These are phyloP conservation scores for Eretmocerus hayati DNA, from an alignment of 2,888 invertebrate species.

Conservation along the genomic window DNA sequence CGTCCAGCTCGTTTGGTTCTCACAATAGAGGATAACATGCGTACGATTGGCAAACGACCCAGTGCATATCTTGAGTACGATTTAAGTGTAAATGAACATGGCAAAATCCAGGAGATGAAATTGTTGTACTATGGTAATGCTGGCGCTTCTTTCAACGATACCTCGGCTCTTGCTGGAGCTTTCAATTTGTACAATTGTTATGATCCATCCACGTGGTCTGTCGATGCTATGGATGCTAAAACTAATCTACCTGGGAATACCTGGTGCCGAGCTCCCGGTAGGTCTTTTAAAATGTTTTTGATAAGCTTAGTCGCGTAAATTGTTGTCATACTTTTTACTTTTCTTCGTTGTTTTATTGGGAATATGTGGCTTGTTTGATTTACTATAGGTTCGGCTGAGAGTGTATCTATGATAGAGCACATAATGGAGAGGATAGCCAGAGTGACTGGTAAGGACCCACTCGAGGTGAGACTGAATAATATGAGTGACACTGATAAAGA, in stretches of 20 bases:
- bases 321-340: too few relatives aligned
- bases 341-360: too few relatives aligned
- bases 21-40: slow-evolving; percentile 67
- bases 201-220: slow-evolving; percentile 54
- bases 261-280: slow-evolving; percentile 66
- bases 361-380: too few relatives aligned
- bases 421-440: slow-evolving; percentile 63
- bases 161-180: slow-evolving; percentile 38
- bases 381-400: slow-evolving; percentile 58
- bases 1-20: slow-evolving; percentile 66
- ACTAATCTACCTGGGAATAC: slow-evolving; percentile 67
- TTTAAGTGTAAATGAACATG: slow-evolving; percentile 57
- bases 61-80: slow-evolving; percentile 60
- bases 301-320: too few relatives aligned
- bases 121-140: slow-evolving; percentile 32
- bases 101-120: slow-evolving; percentile 62
- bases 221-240: slow-evolving; percentile 45
- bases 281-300: slow-evolving; percentile 12
- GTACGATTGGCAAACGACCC: slow-evolving; percentile 60
- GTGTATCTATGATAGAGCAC: slow-evolving; percentile 55
- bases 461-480: slow-evolving; percentile 54
- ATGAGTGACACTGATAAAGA: slow-evolving; percentile 48
- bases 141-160: slow-evolving; percentile 48
- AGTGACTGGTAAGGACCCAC: slow-evolving; percentile 52
- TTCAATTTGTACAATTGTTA: slow-evolving; percentile 54